phyloP scores from a whole-genome alignment of 2,797 vertebrate genomes.

The Bradypodion ventrale region DNA sequence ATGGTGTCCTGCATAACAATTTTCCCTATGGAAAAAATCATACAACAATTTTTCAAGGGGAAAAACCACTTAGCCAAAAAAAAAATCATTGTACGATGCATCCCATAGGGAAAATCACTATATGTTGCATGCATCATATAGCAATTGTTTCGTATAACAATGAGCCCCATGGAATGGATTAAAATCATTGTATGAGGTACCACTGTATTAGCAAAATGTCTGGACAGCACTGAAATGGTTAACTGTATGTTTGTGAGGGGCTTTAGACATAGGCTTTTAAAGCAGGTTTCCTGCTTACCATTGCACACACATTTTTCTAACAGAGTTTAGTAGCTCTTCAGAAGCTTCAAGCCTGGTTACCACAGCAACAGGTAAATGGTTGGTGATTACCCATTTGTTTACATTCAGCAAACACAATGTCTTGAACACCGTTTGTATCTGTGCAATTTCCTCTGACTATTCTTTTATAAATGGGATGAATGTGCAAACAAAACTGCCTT shows the following conservation, averaged over 20 bases:
- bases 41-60: no score
- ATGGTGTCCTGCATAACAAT: no score
- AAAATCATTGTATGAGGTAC: no score
- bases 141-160: no score
- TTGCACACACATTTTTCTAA: not conserved
- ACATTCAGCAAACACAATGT: not conserved
- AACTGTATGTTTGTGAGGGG: not conserved
- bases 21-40: no score
- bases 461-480: constrained; percentile 4
- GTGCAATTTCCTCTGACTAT: not conserved
- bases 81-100: no score
- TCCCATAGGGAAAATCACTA: no score
- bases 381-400: constrained; percentile 18
- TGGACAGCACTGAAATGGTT: not conserved
- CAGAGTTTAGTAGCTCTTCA: not conserved
- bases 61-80: no score
- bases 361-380: not conserved
- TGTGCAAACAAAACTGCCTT: not conserved
- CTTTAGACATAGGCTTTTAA: not conserved
- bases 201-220: not conserved
- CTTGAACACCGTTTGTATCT: constrained; percentile 15
- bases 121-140: no score
- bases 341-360: not conserved
- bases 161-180: no score
- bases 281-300: not conserved